These are phyloP conservation scores for Tenebrio molitor DNA, from an alignment of 1,140 invertebrate genomes.

Conservation along the genomic window DNA sequence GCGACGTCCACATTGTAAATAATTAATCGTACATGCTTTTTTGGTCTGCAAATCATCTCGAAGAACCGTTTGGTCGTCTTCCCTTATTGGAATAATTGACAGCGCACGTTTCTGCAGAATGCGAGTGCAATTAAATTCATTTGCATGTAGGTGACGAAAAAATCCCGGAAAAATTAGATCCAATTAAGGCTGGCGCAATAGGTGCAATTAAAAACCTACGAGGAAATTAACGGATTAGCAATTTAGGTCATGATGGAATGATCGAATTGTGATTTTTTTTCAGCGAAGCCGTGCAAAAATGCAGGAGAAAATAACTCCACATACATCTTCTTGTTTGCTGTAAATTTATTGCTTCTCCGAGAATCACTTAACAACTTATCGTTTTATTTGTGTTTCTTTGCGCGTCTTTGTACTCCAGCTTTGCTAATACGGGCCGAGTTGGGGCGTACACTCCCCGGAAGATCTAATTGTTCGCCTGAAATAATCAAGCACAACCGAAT, in stretches of 20 bases:
- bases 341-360: slow-evolving; percentile 35
- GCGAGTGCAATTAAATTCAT: slow-evolving; percentile 4
- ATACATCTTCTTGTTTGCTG: slow-evolving; percentile 39
- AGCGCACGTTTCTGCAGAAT: slow-evolving; percentile 1
- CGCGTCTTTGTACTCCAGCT: background rate
- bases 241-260: slow-evolving; percentile 14
- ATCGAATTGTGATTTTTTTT: slow-evolving; percentile 18
- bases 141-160: background rate
- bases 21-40: background rate
- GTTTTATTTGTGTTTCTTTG: slow-evolving; percentile 34
- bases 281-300: slow-evolving; percentile 24
- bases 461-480: slow-evolving; percentile 3
- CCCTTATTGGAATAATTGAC: no score
- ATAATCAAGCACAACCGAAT: no score
- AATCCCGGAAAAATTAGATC: background rate
- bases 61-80: no score
- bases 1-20: background rate
- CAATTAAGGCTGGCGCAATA: background rate
- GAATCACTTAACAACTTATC: slow-evolving; percentile 30
- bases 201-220: slow-evolving; percentile 1
- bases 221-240: background rate
- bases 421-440: no score
- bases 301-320: slow-evolving; percentile 26
- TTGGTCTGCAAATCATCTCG: no score
- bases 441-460: no score